Evolutionary conservation across 2,797 vertebrate genomes (phyloP).

Genomic region (Centroberyx gerrardi): DNA sequence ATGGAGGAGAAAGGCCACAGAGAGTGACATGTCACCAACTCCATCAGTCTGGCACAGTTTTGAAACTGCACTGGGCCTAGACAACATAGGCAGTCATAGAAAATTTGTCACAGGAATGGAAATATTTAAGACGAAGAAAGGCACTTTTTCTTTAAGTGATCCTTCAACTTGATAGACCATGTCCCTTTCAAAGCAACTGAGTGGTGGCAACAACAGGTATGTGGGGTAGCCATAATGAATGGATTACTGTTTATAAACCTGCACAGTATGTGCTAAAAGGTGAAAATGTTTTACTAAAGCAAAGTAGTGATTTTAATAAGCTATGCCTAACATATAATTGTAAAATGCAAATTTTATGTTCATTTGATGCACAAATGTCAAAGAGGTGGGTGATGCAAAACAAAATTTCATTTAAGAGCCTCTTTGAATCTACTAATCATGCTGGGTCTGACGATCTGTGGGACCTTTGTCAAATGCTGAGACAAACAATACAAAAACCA

Average conservation of each 20-base stretch:
- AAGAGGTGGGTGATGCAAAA: constrained; percentile 39
- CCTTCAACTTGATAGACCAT: not conserved
- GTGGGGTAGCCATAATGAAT: not conserved
- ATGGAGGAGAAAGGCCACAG: constrained; percentile 38
- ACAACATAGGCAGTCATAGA: constrained; percentile 38
- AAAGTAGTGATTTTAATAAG: not conserved
- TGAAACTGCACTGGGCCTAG: constrained; percentile 48
- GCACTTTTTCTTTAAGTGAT: not conserved
- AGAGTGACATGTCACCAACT: constrained; percentile 56
- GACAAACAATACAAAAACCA: constrained; percentile 78
- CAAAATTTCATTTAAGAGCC: constrained; percentile 60
- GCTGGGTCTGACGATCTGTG: constrained; percentile 45
- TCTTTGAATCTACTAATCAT: constrained; percentile 69
- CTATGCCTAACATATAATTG: constrained; percentile 34
- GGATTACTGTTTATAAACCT: constrained; percentile 2
- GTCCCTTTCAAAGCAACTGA: not conserved
- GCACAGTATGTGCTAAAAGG: not conserved
- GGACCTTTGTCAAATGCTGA: constrained; percentile 68
- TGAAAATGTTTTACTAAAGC: not conserved
- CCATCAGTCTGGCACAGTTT: constrained; percentile 64
- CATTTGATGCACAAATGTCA: constrained; percentile 69
- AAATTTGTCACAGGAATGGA: constrained; percentile 10
- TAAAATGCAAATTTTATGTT: constrained; percentile 59
- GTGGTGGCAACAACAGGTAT: too few relatives aligned
- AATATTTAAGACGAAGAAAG: constrained; percentile 21